Percentiles rank a stretch among this genome's conserved stretches.
Conservation (phyloP, 2,888 invertebrate genomes). For the Venustoraphidia nigricollis region DNA sequence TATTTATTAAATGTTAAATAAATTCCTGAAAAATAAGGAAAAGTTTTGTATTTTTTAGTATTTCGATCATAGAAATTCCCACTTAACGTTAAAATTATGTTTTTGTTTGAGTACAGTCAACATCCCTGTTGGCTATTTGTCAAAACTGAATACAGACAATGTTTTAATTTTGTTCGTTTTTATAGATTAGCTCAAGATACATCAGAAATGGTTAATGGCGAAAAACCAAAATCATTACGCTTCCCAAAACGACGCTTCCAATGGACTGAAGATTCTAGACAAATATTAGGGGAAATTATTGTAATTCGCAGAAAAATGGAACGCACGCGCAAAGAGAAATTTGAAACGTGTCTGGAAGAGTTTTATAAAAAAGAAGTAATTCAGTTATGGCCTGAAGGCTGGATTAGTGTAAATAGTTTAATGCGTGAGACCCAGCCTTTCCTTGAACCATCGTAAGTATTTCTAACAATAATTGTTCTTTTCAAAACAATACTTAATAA, state of each 20-base stretch:
- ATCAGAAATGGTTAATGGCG: conserved; percentile 25
- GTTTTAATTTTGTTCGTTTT: conserved; percentile 7
- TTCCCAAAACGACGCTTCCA: conserved; percentile 57
- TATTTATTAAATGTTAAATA: too few species aligned
- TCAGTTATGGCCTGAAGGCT: conserved; percentile 36
- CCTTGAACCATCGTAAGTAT: conserved; percentile 11
- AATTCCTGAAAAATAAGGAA: too few species aligned
- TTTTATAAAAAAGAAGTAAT: conserved; percentile 32
- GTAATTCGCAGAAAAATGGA: conserved; percentile 23
- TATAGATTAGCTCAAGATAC: conserved; percentile 22
- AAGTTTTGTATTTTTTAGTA: too few species aligned
- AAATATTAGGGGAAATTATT: conserved; percentile 23
- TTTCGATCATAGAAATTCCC: too few species aligned
- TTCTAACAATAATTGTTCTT: background rate
- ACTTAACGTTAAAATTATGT: too few species aligned
- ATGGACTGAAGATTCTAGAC: conserved; percentile 53
- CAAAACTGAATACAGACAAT: too few species aligned
- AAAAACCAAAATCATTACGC: conserved; percentile 36
- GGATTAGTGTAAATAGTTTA: conserved; percentile 30
- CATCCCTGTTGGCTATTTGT: too few species aligned
- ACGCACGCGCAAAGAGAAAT: conserved; percentile 28
- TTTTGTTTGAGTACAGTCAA: too few species aligned
- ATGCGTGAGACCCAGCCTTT: conserved; percentile 20
- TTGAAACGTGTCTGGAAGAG: conserved; percentile 30
- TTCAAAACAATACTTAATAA: background rate